Percentiles rank a stretch among this genome's conserved stretches.
These are phyloP conservation scores for Pterobdella sp. DNA, from an alignment of 2,888 invertebrate species.

Conservation along the genomic window DNA sequence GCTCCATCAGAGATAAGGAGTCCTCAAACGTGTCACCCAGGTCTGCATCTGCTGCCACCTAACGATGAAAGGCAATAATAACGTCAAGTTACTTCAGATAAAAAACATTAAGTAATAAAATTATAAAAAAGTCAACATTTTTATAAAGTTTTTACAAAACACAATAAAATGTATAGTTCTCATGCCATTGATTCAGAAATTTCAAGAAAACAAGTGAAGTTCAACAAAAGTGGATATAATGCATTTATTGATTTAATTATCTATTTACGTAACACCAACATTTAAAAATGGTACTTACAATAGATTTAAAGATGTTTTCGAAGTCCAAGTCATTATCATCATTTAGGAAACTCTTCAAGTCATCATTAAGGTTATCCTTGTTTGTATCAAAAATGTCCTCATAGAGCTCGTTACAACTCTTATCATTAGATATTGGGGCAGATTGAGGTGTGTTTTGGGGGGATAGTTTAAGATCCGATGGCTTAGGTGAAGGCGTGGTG, in stretches of 20 bases:
- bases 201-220: too few relatives aligned
- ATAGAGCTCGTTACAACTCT: background rate
- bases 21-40: background rate
- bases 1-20: constrained; percentile 14
- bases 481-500: too few relatives aligned
- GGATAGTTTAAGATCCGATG: too few relatives aligned
- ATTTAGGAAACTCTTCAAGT: constrained; percentile 5
- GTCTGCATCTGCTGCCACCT: constrained; percentile 11
- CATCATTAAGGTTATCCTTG: constrained; percentile 4
- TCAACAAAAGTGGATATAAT: too few relatives aligned
- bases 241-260: too few relatives aligned
- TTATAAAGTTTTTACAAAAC: too few relatives aligned
- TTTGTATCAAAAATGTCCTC: background rate
- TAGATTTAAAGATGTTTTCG: constrained; percentile 17
- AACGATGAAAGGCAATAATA: background rate
- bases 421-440: background rate
- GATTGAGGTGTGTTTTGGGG: too few relatives aligned
- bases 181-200: too few relatives aligned
- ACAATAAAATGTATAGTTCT: too few relatives aligned
- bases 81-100: background rate
- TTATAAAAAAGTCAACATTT: too few relatives aligned
- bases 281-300: constrained; percentile 1
- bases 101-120: background rate
- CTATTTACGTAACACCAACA: too few relatives aligned
- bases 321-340: constrained; percentile 17